Conservation (phyloP, 2,888 invertebrate genomes). For the Dione vanillae region DNA sequence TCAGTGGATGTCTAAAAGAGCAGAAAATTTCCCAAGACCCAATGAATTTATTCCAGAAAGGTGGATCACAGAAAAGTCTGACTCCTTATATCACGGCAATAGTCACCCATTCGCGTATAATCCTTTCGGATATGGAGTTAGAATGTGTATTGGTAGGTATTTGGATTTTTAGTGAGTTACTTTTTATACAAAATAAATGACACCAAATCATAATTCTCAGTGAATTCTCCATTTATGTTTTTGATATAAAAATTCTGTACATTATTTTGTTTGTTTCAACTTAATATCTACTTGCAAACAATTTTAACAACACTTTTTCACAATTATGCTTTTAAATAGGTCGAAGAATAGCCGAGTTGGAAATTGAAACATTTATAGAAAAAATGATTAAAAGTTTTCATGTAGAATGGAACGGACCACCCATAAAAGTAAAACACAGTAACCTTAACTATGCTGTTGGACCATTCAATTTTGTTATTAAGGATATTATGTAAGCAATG, state of each 20-base stretch:
- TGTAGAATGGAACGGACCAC: constrained; percentile 62
- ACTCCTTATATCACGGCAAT: constrained; percentile 70
- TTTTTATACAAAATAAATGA: no score
- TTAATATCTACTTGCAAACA: no score
- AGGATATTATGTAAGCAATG: constrained; percentile 52
- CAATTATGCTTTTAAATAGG: constrained; percentile 58
- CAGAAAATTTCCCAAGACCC: constrained; percentile 85
- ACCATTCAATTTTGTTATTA: constrained; percentile 69
- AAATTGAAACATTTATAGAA: constrained; percentile 73
- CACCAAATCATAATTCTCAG: no score
- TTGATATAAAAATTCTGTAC: background rate
- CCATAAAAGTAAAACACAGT: constrained; percentile 54
- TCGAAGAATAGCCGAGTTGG: constrained; percentile 85
- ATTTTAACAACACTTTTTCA: background rate
- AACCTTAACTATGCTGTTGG: constrained; percentile 63
- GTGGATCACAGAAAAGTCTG: constrained; percentile 82
- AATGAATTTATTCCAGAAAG: constrained; percentile 89
- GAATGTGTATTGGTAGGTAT: constrained; percentile 82
- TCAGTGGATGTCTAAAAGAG: constrained; percentile 1
- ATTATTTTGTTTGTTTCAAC: no score
- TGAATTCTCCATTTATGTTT: no score
- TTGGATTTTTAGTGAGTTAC: no score
- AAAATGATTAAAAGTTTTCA: constrained; percentile 60
- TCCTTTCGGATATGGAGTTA: constrained; percentile 87
- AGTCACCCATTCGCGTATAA: constrained; percentile 85